These are phyloP conservation scores for Eumacrocentrus americanus DNA, from an alignment of 2,888 invertebrate genomes.

Conservation along the genomic window DNA sequence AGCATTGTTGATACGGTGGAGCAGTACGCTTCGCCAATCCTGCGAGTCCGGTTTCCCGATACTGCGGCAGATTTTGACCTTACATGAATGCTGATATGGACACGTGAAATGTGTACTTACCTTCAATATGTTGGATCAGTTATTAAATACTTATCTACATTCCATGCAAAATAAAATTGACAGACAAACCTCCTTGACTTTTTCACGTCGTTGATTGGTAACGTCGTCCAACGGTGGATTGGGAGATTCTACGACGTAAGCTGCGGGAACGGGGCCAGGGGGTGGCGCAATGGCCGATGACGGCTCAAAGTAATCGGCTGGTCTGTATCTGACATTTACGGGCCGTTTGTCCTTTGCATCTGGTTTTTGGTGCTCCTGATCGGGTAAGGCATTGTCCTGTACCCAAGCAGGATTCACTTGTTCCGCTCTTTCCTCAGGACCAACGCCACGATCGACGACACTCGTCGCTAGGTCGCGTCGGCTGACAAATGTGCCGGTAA, in stretches of 20 bases:
- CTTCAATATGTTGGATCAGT: neutral
- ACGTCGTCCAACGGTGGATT: slow-evolving; percentile 56
- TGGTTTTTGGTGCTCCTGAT: slow-evolving; percentile 41
- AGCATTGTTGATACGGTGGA: too few relatives aligned
- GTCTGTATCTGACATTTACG: slow-evolving; percentile 40
- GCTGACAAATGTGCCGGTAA: slow-evolving; percentile 55
- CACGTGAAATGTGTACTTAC: neutral
- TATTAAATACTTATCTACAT: neutral
- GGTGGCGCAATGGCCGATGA: slow-evolving; percentile 44
- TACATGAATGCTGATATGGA: neutral
- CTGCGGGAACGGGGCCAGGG: slow-evolving; percentile 32
- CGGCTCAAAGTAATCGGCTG: slow-evolving; percentile 34
- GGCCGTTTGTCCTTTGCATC: slow-evolving; percentile 31
- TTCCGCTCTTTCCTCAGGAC: slow-evolving; percentile 52
- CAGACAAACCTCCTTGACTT: slow-evolving; percentile 57
- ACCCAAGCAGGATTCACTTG: slow-evolving; percentile 55
- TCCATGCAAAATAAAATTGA: neutral
- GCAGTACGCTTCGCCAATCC: neutral
- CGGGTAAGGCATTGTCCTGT: slow-evolving; percentile 51
- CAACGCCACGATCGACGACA: slow-evolving; percentile 53
- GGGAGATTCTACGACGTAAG: slow-evolving; percentile 47
- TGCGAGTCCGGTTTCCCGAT: neutral
- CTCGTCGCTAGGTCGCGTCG: slow-evolving; percentile 50
- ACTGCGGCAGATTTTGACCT: too few relatives aligned
- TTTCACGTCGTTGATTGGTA: slow-evolving; percentile 56